Percentiles rank a stretch among this genome's conserved stretches.
phyloP scores from a whole-genome alignment of 2,797 vertebrate species.

The Taeniopygia guttata region DNA sequence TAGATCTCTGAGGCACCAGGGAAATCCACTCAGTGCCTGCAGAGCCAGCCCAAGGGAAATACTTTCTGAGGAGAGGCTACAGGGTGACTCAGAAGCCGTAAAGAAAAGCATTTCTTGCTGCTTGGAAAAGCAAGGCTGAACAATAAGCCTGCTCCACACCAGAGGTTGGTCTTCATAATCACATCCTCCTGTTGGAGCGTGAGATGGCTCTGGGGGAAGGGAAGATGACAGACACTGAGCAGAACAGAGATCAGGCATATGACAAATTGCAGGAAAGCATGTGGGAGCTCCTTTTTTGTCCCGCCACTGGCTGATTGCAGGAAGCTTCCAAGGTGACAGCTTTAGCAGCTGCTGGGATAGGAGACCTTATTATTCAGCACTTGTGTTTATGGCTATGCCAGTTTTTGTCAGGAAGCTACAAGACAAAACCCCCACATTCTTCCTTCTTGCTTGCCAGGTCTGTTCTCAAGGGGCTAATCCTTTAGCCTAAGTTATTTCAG shows the following conservation, averaged over 20 bases:
- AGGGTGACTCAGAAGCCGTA: background rate
- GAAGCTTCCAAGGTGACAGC: conserved; percentile 52
- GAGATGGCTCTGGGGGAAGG: conserved; percentile 20
- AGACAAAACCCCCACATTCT: background rate
- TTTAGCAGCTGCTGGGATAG: conserved; percentile 49
- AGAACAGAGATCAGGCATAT: background rate
- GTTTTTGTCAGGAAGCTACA: conserved; percentile 47
- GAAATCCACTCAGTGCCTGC: background rate
- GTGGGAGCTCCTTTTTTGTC: conserved; percentile 24
- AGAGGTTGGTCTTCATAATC: conserved; percentile 2
- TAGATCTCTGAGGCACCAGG: background rate
- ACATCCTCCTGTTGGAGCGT: background rate
- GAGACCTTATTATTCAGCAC: conserved; percentile 30
- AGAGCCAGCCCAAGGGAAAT: background rate
- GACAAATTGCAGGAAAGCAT: conserved; percentile 36
- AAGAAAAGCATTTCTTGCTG: background rate
- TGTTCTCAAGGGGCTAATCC: background rate
- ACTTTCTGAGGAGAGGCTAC: background rate
- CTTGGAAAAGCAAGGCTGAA: conserved; percentile 23
- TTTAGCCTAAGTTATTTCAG: background rate
- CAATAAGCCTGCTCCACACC: background rate
- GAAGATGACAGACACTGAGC: background rate
- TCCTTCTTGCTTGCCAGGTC: background rate
- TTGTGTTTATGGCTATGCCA: background rate
- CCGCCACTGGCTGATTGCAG: conserved; percentile 41